Conservation (phyloP, 2,113 vertebrate genomes). For the Osmerus mordax region DNA sequence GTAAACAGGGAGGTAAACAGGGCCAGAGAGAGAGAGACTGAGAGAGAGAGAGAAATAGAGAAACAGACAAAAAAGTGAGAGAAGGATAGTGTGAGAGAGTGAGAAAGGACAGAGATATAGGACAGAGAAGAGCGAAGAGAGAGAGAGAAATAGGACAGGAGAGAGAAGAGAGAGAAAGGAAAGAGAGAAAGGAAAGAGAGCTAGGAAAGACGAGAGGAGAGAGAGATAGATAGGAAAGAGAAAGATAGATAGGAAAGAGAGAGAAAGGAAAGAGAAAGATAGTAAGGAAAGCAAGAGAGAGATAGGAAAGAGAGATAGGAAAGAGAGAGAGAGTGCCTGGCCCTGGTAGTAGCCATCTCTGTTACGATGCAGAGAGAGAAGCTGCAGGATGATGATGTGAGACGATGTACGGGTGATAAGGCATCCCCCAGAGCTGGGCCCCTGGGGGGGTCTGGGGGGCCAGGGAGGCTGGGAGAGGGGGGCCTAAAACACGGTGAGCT, state of each 20-base stretch:
- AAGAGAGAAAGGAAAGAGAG: not conserved
- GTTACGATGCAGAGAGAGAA: not conserved
- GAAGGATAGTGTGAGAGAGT: not conserved
- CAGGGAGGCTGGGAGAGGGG: constrained; percentile 11
- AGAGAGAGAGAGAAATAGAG: no score
- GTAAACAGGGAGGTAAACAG: no score
- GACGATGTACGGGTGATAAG: constrained; percentile 62
- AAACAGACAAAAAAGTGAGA: no score
- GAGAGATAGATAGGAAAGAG: no score
- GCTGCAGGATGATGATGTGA: constrained; percentile 9
- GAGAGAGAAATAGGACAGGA: no score
- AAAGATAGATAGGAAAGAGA: no score
- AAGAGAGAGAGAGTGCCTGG: constrained; percentile 7
- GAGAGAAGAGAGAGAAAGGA: not conserved
- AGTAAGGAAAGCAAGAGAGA: no score
- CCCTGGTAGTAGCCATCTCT: not conserved
- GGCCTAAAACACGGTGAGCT: constrained; percentile 67
- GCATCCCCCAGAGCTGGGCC: constrained; percentile 39
- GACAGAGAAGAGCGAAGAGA: not conserved
- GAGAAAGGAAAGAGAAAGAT: no score
- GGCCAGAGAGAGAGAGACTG: no score
- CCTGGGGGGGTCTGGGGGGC: constrained; percentile 40
- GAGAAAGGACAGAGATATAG: no score
- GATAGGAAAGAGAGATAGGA: no score
- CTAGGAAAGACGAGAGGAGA: no score